phyloP scores from a whole-genome alignment of 2,888 invertebrate species.

The Orthonychiurus folsomi region DNA sequence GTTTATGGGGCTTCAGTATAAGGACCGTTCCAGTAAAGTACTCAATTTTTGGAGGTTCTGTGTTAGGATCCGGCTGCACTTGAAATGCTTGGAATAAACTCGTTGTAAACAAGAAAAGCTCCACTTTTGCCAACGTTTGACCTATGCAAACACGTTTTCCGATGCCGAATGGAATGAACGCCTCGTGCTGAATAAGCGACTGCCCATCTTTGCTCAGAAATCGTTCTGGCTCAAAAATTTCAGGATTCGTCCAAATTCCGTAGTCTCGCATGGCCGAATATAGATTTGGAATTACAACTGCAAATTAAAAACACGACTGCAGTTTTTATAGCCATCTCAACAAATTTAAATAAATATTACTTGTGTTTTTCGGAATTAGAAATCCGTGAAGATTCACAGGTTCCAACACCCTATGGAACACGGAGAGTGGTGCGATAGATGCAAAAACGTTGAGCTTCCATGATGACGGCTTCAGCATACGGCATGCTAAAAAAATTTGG shows the following conservation, averaged over 20 bases:
- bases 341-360: too few species aligned
- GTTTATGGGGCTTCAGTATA: constrained; percentile 8
- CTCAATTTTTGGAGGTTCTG: neutral
- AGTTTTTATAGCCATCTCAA: too few species aligned
- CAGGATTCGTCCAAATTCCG: constrained; percentile 8
- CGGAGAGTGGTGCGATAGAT: neutral
- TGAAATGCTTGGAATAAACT: constrained; percentile 18
- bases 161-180: constrained; percentile 12
- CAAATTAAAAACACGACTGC: too few species aligned
- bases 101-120: constrained; percentile 19
- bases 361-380: neutral
- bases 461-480: neutral
- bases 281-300: constrained; percentile 15
- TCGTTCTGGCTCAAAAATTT: constrained; percentile 11
- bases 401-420: neutral
- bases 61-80: constrained; percentile 10
- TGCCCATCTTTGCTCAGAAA: constrained; percentile 8
- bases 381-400: neutral
- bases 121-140: constrained; percentile 17
- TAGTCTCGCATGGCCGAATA: neutral
- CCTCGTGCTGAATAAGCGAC: constrained; percentile 1
- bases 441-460: neutral
- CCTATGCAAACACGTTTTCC: constrained; percentile 19
- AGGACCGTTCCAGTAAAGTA: constrained; percentile 6
- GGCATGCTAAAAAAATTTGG: too few species aligned